phyloP scores from a whole-genome alignment of 2,888 invertebrate species.

The Acleris emargana region DNA sequence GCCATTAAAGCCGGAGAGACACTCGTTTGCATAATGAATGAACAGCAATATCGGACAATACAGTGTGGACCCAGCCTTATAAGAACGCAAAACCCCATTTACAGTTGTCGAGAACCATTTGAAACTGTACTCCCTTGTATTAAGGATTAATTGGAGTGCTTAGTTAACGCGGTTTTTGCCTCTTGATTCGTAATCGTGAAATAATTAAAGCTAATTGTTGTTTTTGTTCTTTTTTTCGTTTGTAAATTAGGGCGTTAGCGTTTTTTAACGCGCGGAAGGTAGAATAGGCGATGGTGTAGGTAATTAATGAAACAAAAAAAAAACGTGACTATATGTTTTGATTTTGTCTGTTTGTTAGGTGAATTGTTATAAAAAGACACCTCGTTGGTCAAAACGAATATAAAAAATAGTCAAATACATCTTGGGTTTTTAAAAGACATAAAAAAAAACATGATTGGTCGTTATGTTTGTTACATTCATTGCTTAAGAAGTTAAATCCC shows the following conservation, averaged over 20 bases:
- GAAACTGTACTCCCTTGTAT: conserved; percentile 23
- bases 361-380: no score
- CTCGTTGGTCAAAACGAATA: no score
- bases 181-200: conserved; percentile 36
- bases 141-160: conserved; percentile 22
- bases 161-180: conserved; percentile 12
- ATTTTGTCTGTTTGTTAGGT: no score
- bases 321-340: no score
- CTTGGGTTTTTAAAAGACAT: no score
- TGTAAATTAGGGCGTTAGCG: conserved; percentile 27
- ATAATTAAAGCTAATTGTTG: conserved; percentile 37
- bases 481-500: no score
- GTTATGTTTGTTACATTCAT: no score
- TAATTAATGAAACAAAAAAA: no score
- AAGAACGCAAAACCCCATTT: conserved; percentile 6
- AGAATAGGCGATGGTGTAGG: no score
- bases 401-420: no score
- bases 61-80: conserved; percentile 32
- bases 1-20: conserved; percentile 29
- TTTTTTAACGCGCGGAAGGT: conserved; percentile 12
- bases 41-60: conserved; percentile 32
- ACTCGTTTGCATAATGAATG: conserved; percentile 36
- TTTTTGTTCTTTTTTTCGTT: conserved; percentile 18
- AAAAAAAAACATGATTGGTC: no score
- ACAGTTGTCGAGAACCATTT: not conserved